phyloP scores from a whole-genome alignment of 2,797 vertebrate genomes.

The Poeciliopsis paucimaculata region DNA sequence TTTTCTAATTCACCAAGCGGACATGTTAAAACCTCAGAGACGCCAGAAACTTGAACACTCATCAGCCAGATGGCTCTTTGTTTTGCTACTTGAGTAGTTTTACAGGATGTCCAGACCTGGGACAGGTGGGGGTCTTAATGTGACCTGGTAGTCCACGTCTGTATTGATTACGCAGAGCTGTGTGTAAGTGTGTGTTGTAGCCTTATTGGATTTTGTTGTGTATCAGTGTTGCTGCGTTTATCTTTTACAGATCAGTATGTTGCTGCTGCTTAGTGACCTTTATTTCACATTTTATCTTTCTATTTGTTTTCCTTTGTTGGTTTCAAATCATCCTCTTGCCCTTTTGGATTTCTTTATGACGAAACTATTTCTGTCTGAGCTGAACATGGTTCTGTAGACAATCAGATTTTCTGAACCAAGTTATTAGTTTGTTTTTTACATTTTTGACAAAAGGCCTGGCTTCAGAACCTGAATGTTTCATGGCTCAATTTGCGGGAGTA shows the following conservation, averaged over 20 bases:
- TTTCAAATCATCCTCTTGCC: neutral
- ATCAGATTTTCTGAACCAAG: neutral
- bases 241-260: slow-evolving; percentile 1
- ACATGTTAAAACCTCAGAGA: too few species aligned
- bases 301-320: neutral
- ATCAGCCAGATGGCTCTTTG: neutral
- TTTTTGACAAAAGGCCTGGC: neutral
- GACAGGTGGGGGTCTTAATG: slow-evolving; percentile 31
- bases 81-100: neutral
- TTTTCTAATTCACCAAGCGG: neutral
- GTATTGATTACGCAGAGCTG: slow-evolving; percentile 42
- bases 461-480: neutral
- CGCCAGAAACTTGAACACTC: neutral
- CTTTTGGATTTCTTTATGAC: neutral
- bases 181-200: neutral
- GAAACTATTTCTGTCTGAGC: neutral
- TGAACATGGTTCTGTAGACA: neutral
- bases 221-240: neutral
- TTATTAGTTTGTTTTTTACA: neutral
- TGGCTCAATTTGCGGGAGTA: neutral
- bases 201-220: slow-evolving; percentile 34
- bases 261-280: slow-evolving; percentile 11
- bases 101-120: neutral
- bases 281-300: neutral
- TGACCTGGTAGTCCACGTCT: slow-evolving; percentile 39